Percentiles rank a stretch among this genome's conserved stretches.
Conservation (phyloP, 2,888 invertebrate genomes). For the Rhynchonema sp. region DNA sequence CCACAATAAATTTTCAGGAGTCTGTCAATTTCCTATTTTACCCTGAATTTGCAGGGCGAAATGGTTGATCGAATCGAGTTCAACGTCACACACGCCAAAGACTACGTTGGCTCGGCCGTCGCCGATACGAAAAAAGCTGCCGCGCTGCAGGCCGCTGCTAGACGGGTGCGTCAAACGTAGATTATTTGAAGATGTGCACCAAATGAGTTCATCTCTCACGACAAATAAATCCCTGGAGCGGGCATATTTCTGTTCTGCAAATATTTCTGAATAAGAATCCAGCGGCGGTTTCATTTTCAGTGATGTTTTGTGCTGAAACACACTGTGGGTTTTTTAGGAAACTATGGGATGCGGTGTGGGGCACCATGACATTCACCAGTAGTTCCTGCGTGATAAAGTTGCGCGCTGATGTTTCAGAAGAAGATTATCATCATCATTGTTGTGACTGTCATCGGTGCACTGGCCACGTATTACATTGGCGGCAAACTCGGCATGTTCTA, state of each 20-base stretch:
- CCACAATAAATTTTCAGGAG: too few species aligned
- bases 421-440: not conserved
- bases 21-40: not conserved
- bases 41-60: not conserved
- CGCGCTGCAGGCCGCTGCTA: not conserved
- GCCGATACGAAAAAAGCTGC: not conserved
- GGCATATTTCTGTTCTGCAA: too few species aligned
- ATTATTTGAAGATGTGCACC: too few species aligned
- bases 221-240: too few species aligned
- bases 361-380: too few species aligned
- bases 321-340: not conserved
- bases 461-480: not conserved
- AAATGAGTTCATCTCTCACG: too few species aligned
- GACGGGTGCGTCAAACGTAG: not conserved
- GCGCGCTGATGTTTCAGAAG: not conserved
- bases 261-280: too few species aligned
- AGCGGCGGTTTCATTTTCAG: too few species aligned
- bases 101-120: not conserved
- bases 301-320: not conserved
- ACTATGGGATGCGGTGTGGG: not conserved
- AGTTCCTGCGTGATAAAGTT: too few species aligned
- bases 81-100: not conserved
- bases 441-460: not conserved
- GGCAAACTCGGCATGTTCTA: not conserved
- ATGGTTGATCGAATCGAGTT: not conserved